A percentile compares a stretch with the other conserved stretches of the same genome.
These are phyloP conservation scores for Phyllotis vaccarum DNA, from an alignment of 2,797 vertebrate genomes.

Conservation along the genomic window DNA sequence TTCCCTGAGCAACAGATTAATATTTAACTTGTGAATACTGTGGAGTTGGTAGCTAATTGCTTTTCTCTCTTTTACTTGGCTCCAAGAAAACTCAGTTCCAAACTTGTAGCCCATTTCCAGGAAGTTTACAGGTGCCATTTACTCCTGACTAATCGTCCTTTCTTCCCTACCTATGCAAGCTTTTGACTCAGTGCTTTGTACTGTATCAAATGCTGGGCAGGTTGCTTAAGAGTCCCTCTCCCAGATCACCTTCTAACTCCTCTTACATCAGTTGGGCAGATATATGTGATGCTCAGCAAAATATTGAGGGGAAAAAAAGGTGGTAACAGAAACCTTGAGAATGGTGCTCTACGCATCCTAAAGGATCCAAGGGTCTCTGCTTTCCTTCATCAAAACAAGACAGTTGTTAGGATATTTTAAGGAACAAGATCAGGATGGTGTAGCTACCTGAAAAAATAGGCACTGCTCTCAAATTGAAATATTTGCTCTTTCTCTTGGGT, in stretches of 20 bases:
- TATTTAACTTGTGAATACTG: constrained; percentile 69
- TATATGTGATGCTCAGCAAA: background rate
- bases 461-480: constrained; percentile 49
- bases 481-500: background rate
- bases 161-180: background rate
- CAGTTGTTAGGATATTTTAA: background rate
- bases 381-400: background rate
- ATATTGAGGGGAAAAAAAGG: constrained; percentile 17
- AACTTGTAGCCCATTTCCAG: constrained; percentile 56
- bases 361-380: background rate
- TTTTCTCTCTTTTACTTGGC: constrained; percentile 62
- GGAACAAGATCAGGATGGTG: background rate
- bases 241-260: background rate
- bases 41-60: constrained; percentile 58
- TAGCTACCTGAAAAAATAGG: background rate
- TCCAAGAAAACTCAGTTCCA: constrained; percentile 51
- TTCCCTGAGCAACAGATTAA: constrained; percentile 64
- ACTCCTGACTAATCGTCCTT: constrained; percentile 38
- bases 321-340: constrained; percentile 25
- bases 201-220: background rate
- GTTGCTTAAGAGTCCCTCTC: constrained; percentile 27
- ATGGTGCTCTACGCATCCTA: background rate
- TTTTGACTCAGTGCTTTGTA: constrained; percentile 54
- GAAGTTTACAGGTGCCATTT: constrained; percentile 60
- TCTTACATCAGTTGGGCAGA: background rate